phyloP scores from a whole-genome alignment of 2,888 invertebrate species.

The Pachymerium ferrugineum region DNA sequence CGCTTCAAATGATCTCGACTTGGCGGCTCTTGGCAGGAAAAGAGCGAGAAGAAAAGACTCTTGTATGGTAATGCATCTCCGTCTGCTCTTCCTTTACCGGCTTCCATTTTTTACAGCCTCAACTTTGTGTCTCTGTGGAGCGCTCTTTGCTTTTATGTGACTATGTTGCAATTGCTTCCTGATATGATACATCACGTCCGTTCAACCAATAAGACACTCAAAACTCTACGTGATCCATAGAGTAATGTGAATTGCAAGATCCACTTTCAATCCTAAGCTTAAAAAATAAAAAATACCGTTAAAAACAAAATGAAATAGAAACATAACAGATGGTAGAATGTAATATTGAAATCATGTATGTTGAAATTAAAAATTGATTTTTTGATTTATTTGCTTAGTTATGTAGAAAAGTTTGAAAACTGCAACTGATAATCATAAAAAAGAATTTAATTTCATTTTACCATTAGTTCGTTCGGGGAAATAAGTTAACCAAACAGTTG shows the following conservation, averaged over 20 bases:
- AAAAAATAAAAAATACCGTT: background rate
- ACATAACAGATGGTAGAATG: no score
- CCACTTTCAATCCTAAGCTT: background rate
- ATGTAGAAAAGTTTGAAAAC: no score
- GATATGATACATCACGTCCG: conserved; percentile 8
- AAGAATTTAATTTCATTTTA: no score
- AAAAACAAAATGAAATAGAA: background rate
- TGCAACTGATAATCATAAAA: no score
- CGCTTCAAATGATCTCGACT: background rate
- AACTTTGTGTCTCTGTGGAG: background rate
- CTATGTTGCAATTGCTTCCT: background rate
- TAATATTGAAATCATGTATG: no score
- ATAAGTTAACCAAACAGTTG: no score
- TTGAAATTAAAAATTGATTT: no score
- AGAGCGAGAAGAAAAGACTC: background rate
- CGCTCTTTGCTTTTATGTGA: background rate
- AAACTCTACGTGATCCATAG: conserved; percentile 1
- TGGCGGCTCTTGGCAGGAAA: background rate
- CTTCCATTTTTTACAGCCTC: background rate
- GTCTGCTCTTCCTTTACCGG: background rate
- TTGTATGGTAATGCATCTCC: conserved; percentile 14
- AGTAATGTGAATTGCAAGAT: background rate
- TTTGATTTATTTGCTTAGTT: no score
- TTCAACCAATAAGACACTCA: conserved; percentile 18
- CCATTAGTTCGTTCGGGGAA: no score